Conservation (phyloP, 2,888 invertebrate genomes). For the Caenorhabditis imperialis region DNA sequence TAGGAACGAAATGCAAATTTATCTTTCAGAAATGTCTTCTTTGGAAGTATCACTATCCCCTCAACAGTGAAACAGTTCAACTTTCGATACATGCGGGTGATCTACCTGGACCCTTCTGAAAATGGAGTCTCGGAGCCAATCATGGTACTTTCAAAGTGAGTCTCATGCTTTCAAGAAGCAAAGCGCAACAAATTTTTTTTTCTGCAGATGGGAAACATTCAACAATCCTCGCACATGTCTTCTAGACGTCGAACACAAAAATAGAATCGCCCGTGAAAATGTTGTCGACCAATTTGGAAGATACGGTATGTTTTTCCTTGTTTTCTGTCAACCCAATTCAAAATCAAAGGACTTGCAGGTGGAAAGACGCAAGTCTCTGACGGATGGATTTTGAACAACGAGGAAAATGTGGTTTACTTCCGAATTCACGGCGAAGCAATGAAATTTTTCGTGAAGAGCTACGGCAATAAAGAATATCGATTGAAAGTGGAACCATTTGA, state of each 20-base stretch:
- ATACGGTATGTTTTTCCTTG: constrained; percentile 39
- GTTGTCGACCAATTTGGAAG: constrained; percentile 57
- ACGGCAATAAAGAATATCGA: constrained; percentile 45
- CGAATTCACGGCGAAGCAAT: constrained; percentile 69
- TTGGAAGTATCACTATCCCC: constrained; percentile 31
- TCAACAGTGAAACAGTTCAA: constrained; percentile 13
- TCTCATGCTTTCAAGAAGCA: background rate
- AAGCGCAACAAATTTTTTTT: background rate
- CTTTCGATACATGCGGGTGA: constrained; percentile 47
- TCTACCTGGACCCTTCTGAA: constrained; percentile 44
- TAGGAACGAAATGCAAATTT: too few relatives aligned
- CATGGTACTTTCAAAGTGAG: constrained; percentile 45
- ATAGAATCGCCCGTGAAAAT: constrained; percentile 39
- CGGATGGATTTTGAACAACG: constrained; percentile 64
- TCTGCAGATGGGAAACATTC: constrained; percentile 58
- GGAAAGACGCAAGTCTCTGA: constrained; percentile 60
- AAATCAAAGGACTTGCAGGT: constrained; percentile 36
- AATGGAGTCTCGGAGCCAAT: constrained; percentile 28
- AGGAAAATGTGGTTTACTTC: constrained; percentile 63
- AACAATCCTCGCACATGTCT: constrained; percentile 50
- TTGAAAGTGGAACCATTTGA: constrained; percentile 69
- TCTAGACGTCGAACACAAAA: constrained; percentile 31
- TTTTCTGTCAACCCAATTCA: background rate
- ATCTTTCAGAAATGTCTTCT: constrained; percentile 32
- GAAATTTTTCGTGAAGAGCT: constrained; percentile 61